These are phyloP conservation scores for Brachypalpus laphriformis DNA, from an alignment of 2,888 invertebrate genomes.

Conservation along the genomic window DNA sequence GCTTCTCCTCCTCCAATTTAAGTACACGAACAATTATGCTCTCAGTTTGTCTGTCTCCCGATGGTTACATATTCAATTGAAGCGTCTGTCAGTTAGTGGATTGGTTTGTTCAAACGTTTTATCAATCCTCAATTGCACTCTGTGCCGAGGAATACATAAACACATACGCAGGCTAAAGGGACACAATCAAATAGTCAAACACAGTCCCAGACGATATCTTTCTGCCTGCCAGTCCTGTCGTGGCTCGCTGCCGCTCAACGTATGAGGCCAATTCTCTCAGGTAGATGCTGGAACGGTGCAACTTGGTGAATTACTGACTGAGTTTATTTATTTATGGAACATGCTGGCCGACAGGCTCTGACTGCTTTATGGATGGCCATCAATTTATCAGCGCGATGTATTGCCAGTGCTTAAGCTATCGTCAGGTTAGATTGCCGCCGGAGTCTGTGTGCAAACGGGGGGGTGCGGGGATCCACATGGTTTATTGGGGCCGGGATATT, in stretches of 20 bases:
- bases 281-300: constrained; percentile 53
- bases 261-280: constrained; percentile 53
- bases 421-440: constrained; percentile 70
- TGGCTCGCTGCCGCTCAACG: background rate
- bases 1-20: background rate
- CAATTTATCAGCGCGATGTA: constrained; percentile 76
- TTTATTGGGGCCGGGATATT: constrained; percentile 58
- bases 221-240: constrained; percentile 6
- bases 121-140: constrained; percentile 28
- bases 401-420: constrained; percentile 75
- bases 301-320: constrained; percentile 75
- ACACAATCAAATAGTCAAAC: constrained; percentile 65
- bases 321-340: constrained; percentile 77
- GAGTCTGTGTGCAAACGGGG: background rate
- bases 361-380: constrained; percentile 77
- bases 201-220: constrained; percentile 28
- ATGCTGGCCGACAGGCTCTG: constrained; percentile 76
- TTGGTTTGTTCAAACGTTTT: constrained; percentile 51
- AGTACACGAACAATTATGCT: background rate
- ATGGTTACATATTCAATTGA: constrained; percentile 54
- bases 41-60: background rate
- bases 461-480: constrained; percentile 9
- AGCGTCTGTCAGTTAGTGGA: constrained; percentile 47
- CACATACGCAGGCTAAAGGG: constrained; percentile 21
- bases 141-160: constrained; percentile 9